Evolutionary conservation across 2,888 invertebrate species (phyloP), one percentile per base, ranked within the genome.

Genomic region (Melanostoma scalare): DNA sequence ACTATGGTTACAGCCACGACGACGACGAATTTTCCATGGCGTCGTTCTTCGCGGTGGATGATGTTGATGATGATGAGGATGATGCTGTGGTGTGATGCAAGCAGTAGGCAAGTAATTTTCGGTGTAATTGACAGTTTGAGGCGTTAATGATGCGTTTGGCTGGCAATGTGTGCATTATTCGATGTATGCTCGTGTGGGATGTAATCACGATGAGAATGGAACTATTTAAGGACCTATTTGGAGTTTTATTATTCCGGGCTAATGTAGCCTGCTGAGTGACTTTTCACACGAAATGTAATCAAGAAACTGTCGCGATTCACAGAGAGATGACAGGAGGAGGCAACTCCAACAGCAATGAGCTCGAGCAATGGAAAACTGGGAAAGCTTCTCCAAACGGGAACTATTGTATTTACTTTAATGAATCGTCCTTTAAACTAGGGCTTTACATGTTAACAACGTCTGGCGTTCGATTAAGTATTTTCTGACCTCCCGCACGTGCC

Each of bases 81-180:
- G 79, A 53, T 58, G 61, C 44, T 60, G 63, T 74, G 56, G 78
- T 84, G 79, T 79, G 84, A 79, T 84, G 84, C 84, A 84, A 78
- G 79, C 75, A 58, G 84, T 84, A 84, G 79, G 74, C 84, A 71
- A 84, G 84, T 79, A 84, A 84, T 84, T 84, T 85, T 81, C 80
- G 80, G 68, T 78, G 85, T 85, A 85, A 85, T 85, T 85, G 85
- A 79, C 85, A 85, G 85, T 85, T 85, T 79, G 85, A 68, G 85
- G 85, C 85, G 85, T 85, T 85, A 85, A 85, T 85, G 85, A 85
- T 85, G 85, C 85, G 82, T 82, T 84, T 63, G 58, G 42, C 31
- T 76, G 63, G 94, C 67, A 84, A 76, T 78, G 74, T 84, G 72
- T 75, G 76, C 73, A 72, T 72, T 77, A 77, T 68, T 60, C 65